Base-by-base conservation (phyloP, 2,888 invertebrate genomes). In the Pediacus dermestoides region DNA sequence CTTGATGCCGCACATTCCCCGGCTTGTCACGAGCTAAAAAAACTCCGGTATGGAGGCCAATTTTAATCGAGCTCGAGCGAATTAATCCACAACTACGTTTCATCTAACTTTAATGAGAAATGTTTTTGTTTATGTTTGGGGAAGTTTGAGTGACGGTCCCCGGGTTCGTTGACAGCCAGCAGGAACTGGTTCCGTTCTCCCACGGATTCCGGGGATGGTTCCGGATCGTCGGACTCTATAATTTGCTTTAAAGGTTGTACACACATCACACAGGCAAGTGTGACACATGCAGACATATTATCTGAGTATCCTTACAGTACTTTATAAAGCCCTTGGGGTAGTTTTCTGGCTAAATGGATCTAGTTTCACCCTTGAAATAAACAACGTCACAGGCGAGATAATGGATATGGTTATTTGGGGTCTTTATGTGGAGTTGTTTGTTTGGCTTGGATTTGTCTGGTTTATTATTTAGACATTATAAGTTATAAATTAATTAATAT, bases 21-120 rank as follows among this genome's bases (percentile, higher is more conserved):
- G n/a, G n/a, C n/a, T n/a, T n/a, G n/a, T n/a, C n/a, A n/a, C n/a
- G n/a, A n/a, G n/a, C n/a, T n/a, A n/a, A n/a, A n/a, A n/a, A n/a
- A n/a, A n/a, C n/a, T n/a, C n/a, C n/a, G n/a, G n/a, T n/a, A n/a
- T n/a, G n/a, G n/a, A n/a, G n/a, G 8, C 18, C 8, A 18, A 18
- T 18, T 18, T 18, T 18, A 18, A 18, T 23, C 10, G 23, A 23
- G 10, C 23, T 10, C n/a, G n/a, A n/a, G n/a, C n/a, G n/a, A n/a
- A n/a, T n/a, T 16, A 27, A 31, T 10, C 26, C 15, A 18, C 16
- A 38, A 35, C 32, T 28, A 28, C 35, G 30, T 39, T 41, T 32
- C 43, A 42, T 41, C 45, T 30, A 46, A 50, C 44, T 52, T 52
- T 52, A 52, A 52, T 52, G 48, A 50, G 52, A 52, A 50, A 46